A percentile compares a stretch with the other conserved stretches of the same genome.
Conservation (phyloP, 2,888 invertebrate genomes). For the Chymomyza procnemis region DNA sequence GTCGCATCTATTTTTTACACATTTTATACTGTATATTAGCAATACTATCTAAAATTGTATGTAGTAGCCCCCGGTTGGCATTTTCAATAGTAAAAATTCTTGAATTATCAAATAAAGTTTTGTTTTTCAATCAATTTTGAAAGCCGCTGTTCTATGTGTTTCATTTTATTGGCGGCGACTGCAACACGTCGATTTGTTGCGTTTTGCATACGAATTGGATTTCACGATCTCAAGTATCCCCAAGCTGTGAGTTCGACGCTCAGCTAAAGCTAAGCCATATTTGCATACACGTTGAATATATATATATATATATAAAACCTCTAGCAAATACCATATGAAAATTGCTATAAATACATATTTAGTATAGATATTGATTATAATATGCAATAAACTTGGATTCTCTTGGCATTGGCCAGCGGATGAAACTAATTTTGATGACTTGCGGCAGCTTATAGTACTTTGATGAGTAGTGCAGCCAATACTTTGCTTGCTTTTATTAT, state of each 20-base stretch:
- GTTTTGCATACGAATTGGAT: background rate
- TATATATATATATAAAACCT: background rate
- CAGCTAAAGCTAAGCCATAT: background rate
- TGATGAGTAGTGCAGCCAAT: too few relatives aligned
- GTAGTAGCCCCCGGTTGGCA: constrained; percentile 25
- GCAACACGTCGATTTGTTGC: background rate
- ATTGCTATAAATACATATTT: background rate
- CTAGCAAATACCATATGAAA: background rate
- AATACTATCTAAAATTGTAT: background rate
- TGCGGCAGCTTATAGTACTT: background rate
- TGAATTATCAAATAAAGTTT: constrained; percentile 51
- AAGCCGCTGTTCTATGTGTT: background rate
- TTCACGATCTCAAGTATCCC: background rate
- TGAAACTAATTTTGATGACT: background rate
- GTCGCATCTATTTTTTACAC: constrained; percentile 27
- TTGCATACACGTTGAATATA: background rate
- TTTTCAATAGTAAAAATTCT: constrained; percentile 17
- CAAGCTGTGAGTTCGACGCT: background rate
- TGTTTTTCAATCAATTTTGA: constrained; percentile 30
- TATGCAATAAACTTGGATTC: constrained; percentile 47
- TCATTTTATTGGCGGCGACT: background rate
- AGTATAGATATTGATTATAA: background rate
- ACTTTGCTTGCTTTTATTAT: too few relatives aligned
- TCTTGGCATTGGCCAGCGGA: background rate
- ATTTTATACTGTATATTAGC: constrained; percentile 26